phyloP scores from a whole-genome alignment of 2,888 invertebrate genomes.

The Synergus japonicus region DNA sequence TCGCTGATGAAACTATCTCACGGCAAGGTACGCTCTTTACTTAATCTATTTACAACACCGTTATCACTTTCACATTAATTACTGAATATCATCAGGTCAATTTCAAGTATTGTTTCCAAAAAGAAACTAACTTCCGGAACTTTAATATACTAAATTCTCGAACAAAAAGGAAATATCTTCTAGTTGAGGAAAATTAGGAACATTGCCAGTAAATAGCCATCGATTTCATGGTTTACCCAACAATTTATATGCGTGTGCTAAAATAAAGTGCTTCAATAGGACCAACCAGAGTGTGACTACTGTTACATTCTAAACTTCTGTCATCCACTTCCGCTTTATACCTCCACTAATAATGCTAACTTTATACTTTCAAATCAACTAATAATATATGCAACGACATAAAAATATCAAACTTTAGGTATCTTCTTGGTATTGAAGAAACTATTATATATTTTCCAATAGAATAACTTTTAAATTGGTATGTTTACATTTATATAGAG shows the following conservation, averaged over 20 bases:
- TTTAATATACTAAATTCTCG: not conserved
- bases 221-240: constrained; percentile 21
- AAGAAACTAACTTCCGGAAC: not conserved
- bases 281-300: constrained; percentile 59
- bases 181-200: constrained; percentile 3
- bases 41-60: not conserved
- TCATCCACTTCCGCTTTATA: constrained; percentile 13
- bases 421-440: no score
- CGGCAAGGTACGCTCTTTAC: not conserved
- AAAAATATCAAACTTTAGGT: no score
- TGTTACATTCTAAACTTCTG: constrained; percentile 54
- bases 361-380: no score
- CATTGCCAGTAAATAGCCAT: not conserved
- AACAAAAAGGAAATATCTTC: not conserved
- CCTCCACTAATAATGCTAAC: not conserved
- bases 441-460: not conserved
- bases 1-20: not conserved
- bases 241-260: constrained; percentile 23
- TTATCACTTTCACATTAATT: constrained; percentile 2
- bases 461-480: not conserved
- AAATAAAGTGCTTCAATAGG: constrained; percentile 40
- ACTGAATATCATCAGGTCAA: not conserved
- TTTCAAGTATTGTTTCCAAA: not conserved
- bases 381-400: no score
- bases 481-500: not conserved